phyloP scores from a whole-genome alignment of 2,888 invertebrate genomes.

The Sphaerophoria rueppellii region DNA sequence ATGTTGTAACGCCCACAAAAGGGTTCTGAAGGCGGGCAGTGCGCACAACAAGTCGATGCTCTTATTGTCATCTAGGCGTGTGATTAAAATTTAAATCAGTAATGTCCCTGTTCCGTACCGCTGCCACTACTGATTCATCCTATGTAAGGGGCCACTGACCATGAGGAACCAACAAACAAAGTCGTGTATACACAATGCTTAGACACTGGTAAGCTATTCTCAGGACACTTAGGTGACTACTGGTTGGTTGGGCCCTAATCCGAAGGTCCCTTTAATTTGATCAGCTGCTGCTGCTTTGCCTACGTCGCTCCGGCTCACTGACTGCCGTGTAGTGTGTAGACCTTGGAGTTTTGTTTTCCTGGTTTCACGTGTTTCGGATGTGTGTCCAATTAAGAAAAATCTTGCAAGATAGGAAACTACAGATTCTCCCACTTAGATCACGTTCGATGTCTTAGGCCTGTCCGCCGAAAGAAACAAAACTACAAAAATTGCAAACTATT shows the following conservation, averaged over 20 bases:
- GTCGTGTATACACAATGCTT: slow-evolving; percentile 51
- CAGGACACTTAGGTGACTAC: neutral
- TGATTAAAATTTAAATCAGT: slow-evolving; percentile 70
- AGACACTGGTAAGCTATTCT: slow-evolving; percentile 5
- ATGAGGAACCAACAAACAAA: slow-evolving; percentile 37
- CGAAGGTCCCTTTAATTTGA: slow-evolving; percentile 62
- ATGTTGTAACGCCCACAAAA: slow-evolving; percentile 58
- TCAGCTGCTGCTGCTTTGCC: slow-evolving; percentile 58
- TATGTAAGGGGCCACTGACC: slow-evolving; percentile 52
- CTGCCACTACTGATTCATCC: neutral
- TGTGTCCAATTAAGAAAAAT: slow-evolving; percentile 70
- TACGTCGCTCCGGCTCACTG: slow-evolving; percentile 13
- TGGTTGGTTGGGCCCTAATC: slow-evolving; percentile 23
- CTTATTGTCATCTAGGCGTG: slow-evolving; percentile 59
- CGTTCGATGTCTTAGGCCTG: slow-evolving; percentile 61
- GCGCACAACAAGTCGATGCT: slow-evolving; percentile 9
- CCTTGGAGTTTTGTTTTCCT: slow-evolving; percentile 32
- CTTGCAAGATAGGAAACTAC: slow-evolving; percentile 49
- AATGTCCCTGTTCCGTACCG: slow-evolving; percentile 39
- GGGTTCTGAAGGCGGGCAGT: slow-evolving; percentile 2
- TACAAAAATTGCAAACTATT: slow-evolving; percentile 28
- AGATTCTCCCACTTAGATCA: slow-evolving; percentile 73
- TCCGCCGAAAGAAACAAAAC: neutral
- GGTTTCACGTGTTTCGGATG: slow-evolving; percentile 41
- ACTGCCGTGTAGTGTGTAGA: neutral